Base-by-base conservation (phyloP, 2,797 vertebrate genomes). In the Tenualosa ilisha region DNA sequence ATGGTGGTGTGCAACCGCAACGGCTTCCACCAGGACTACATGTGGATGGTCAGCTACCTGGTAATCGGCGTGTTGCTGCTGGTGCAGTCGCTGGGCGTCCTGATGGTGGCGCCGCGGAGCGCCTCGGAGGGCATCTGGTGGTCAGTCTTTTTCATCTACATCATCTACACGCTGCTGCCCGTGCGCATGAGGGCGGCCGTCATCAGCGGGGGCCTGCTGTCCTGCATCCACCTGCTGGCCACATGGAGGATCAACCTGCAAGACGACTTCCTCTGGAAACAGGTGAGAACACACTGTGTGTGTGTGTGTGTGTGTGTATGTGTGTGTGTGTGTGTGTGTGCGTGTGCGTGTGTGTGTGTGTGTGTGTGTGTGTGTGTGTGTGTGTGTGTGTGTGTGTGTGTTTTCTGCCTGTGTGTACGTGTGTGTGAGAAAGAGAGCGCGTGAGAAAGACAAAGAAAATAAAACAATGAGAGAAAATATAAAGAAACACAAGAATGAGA, bases 41-140 rank as follows among this genome's bases (percentile, higher is more conserved):
- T 99, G 98, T 97, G 98, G 97, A 97, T 97, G 91, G 97, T 98
- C 93, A 99, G 97, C 92, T 99, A 99, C 85, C 92, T 98, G 94
- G 98, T 98, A 88, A 96, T 98, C 86, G 97, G 94, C 46, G 93
- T 97, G 82, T 90, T 99, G 90, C 92, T 96, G 3, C 95, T 94
- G 0, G 96, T 99, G 49, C 97, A 98, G 94, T 94, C 95, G 0
- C 94, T 97, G 8, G 97, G 97, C 9, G 95, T 97, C n/a, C 91
- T 96, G 84, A 96, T 96, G 88, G 96, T 96, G 86, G 91, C 92
- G 0, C 98, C 98, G 0, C 95, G 94, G 31, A 98, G 97, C 12
- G 97, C 97, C 7, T 98, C 97, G 0, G 97, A 96, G 24, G 98
- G 97, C 61, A 96, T 98, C 89, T 99, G 97, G 98, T 97, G 97